Evolutionary conservation across 2,888 invertebrate species (phyloP).

Genomic region (Homarus gammarus): DNA sequence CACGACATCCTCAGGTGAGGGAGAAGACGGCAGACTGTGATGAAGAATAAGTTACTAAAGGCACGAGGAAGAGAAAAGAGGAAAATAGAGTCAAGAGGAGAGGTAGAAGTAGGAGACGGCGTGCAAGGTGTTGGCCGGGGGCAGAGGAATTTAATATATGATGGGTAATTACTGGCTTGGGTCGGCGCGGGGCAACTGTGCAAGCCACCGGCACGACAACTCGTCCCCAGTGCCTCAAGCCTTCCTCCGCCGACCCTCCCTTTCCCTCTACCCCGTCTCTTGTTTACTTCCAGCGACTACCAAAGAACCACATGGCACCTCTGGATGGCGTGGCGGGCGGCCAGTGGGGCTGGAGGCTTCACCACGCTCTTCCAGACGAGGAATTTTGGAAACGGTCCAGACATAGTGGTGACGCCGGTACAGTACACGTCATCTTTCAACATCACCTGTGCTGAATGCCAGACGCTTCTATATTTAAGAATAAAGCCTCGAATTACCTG

Average conservation of each 20-base stretch:
- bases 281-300: slow-evolving; percentile 7
- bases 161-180: slow-evolving; percentile 46
- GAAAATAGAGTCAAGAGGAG: neutral
- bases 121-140: slow-evolving; percentile 32
- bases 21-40: neutral
- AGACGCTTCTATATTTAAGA: slow-evolving; percentile 27
- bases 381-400: slow-evolving; percentile 36
- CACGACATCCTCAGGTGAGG: too few relatives aligned
- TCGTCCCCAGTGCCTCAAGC: slow-evolving; percentile 23
- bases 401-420: slow-evolving; percentile 3
- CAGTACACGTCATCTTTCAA: slow-evolving; percentile 44
- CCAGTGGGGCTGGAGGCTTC: neutral
- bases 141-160: slow-evolving; percentile 60
- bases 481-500: slow-evolving; percentile 16
- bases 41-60: slow-evolving; percentile 21
- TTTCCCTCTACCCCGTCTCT: slow-evolving; percentile 16
- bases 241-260: slow-evolving; percentile 11
- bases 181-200: slow-evolving; percentile 40
- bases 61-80: neutral
- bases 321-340: neutral
- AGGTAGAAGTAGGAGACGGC: slow-evolving; percentile 21
- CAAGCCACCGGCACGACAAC: slow-evolving; percentile 27
- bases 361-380: slow-evolving; percentile 17
- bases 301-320: neutral
- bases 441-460: slow-evolving; percentile 1